Evolutionary conservation across 2,797 vertebrate species (phyloP).

Genomic region (Hozukius guyotensis): DNA sequence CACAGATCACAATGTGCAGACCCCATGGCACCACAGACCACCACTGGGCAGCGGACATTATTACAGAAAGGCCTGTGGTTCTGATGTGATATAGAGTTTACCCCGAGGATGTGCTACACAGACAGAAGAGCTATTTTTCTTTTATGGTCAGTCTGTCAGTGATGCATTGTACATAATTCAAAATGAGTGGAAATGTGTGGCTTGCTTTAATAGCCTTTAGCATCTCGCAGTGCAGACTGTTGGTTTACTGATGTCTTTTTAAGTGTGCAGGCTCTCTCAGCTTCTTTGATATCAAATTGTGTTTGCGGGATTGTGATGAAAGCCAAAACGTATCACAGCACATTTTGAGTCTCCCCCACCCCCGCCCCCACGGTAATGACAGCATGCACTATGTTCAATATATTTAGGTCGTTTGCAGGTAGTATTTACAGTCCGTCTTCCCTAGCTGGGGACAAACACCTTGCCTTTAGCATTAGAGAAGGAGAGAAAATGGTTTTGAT

Average conservation of each 20-base stretch:
- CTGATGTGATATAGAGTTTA: constrained; percentile 68
- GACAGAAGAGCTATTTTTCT: constrained; percentile 54
- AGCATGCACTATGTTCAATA: constrained; percentile 17
- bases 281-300: constrained; percentile 60
- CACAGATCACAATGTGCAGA: constrained; percentile 62
- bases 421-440: constrained; percentile 33
- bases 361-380: neutral
- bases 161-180: constrained; percentile 59
- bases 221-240: constrained; percentile 36
- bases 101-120: constrained; percentile 54
- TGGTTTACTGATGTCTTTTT: constrained; percentile 64
- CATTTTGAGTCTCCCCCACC: neutral
- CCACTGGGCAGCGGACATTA: constrained; percentile 70
- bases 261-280: constrained; percentile 31
- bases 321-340: constrained; percentile 38
- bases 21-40: constrained; percentile 64
- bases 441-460: constrained; percentile 12
- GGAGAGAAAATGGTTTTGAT: constrained; percentile 53
- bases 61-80: constrained; percentile 62
- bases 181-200: constrained; percentile 56
- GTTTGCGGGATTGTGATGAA: constrained; percentile 54
- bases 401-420: constrained; percentile 47
- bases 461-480: constrained; percentile 27
- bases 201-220: constrained; percentile 58
- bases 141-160: constrained; percentile 59